A percentile compares a stretch with the other conserved stretches of the same genome.
Evolutionary conservation across 2,888 invertebrate species (phyloP).

Genomic region (Tetheella fluctuosa): DNA sequence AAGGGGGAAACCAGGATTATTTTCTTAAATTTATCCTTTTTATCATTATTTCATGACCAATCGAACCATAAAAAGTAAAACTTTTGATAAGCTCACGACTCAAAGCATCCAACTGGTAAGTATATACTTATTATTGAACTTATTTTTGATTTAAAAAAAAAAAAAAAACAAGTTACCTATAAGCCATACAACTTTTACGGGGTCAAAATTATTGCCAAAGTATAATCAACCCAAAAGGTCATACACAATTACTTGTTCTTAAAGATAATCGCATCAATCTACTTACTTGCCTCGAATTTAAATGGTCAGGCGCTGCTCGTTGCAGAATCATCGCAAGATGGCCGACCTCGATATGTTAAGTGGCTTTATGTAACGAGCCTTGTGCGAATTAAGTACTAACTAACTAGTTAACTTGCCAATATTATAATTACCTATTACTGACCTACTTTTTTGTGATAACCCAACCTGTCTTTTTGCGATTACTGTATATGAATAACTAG

Average conservation of each 20-base stretch:
- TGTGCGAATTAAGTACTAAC: neutral
- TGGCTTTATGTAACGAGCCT: slow-evolving; percentile 24
- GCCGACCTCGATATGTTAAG: slow-evolving; percentile 24
- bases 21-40: no score
- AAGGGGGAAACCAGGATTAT: no score
- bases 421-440: neutral
- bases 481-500: no score
- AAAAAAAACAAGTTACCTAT: no score
- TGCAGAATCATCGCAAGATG: slow-evolving; percentile 21
- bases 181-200: neutral
- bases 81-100: no score
- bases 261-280: slow-evolving; percentile 2
- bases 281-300: slow-evolving; percentile 4
- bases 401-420: neutral
- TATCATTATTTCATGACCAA: no score
- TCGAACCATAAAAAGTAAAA: no score
- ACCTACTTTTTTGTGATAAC: no score
- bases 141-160: no score
- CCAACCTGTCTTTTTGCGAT: no score
- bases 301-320: slow-evolving; percentile 7
- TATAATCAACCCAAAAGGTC: slow-evolving; percentile 2
- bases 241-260: neutral
- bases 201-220: neutral
- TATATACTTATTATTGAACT: no score
- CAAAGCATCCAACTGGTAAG: no score